Evolutionary conservation across 2,888 invertebrate genomes (phyloP).

Genomic region (Gastracanthus pulcherrimus): DNA sequence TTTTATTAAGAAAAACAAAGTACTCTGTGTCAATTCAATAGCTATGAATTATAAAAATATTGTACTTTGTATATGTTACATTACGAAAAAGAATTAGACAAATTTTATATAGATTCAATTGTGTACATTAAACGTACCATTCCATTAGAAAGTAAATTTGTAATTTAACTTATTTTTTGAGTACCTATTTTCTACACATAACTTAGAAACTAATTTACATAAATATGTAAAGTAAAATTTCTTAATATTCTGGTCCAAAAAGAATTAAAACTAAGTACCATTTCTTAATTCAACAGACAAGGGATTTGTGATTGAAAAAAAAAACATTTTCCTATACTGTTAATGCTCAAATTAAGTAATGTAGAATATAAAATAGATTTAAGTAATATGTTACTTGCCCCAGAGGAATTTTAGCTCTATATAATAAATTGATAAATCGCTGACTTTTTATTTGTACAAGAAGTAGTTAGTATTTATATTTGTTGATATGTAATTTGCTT

Average conservation of each 20-base stretch:
- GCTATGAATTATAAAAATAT: slow-evolving; percentile 19
- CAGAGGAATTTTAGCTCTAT: slow-evolving; percentile 21
- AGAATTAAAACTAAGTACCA: neutral
- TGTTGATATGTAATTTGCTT: neutral
- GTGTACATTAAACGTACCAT: slow-evolving; percentile 28
- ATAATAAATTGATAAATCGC: slow-evolving; percentile 11
- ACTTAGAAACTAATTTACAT: slow-evolving; percentile 31
- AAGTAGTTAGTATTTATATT: slow-evolving; percentile 1
- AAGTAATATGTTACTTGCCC: slow-evolving; percentile 34
- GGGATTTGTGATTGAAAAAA: slow-evolving; percentile 36
- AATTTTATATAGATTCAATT: slow-evolving; percentile 36
- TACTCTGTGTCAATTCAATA: slow-evolving; percentile 36
- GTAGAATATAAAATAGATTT: slow-evolving; percentile 31
- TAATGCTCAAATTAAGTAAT: slow-evolving; percentile 68
- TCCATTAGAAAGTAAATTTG: slow-evolving; percentile 33
- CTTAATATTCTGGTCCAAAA: slow-evolving; percentile 30
- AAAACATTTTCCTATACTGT: slow-evolving; percentile 61
- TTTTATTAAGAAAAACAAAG: slow-evolving; percentile 22
- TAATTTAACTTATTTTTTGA: slow-evolving; percentile 17
- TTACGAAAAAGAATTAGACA: slow-evolving; percentile 4
- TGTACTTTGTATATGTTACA: slow-evolving; percentile 15
- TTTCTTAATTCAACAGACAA: slow-evolving; percentile 1
- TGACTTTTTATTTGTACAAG: slow-evolving; percentile 7
- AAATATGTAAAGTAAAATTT: slow-evolving; percentile 9
- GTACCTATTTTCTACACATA: slow-evolving; percentile 29